phyloP scores from a whole-genome alignment of 2,797 vertebrate genomes.

The Myotis daubentonii region DNA sequence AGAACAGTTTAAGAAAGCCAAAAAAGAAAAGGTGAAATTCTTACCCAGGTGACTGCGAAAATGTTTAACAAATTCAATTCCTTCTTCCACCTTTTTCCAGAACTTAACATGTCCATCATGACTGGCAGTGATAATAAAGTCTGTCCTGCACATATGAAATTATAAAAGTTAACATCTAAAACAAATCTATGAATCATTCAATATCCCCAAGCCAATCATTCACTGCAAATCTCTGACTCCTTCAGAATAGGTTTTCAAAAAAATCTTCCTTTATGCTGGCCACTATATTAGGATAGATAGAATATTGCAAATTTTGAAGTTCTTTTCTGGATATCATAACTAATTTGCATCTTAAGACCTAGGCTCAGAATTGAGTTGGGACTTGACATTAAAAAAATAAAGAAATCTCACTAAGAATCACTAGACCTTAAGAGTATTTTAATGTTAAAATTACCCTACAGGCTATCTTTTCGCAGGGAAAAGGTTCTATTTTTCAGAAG shows the following conservation, averaged over 20 bases:
- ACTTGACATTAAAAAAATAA: not conserved
- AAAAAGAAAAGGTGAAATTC: conserved; percentile 31
- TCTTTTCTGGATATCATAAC: not conserved
- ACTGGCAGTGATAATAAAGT: conserved; percentile 97
- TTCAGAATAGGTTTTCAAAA: not conserved
- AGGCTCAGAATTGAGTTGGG: conserved; percentile 29
- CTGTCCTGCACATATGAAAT: conserved; percentile 88
- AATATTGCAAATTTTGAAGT: not conserved
- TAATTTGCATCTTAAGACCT: conserved; percentile 32
- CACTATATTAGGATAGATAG: not conserved
- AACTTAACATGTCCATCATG: conserved; percentile 99
- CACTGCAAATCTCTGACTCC: not conserved
- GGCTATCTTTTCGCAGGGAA: conserved; percentile 26
- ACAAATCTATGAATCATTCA: conserved; percentile 41
- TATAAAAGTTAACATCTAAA: conserved; percentile 58
- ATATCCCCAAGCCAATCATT: not conserved
- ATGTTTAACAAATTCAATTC: conserved; percentile 99
- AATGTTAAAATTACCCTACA: not conserved
- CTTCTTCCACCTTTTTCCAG: conserved; percentile 98
- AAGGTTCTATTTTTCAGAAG: conserved; percentile 47
- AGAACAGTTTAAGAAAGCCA: conserved; percentile 10
- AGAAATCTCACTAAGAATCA: not conserved
- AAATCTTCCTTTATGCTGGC: not conserved
- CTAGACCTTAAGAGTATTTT: not conserved
- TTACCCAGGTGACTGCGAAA: conserved; percentile 96